These are phyloP conservation scores for Brachionus plicatilis DNA, from an alignment of 1,140 invertebrate genomes.

Conservation along the genomic window DNA sequence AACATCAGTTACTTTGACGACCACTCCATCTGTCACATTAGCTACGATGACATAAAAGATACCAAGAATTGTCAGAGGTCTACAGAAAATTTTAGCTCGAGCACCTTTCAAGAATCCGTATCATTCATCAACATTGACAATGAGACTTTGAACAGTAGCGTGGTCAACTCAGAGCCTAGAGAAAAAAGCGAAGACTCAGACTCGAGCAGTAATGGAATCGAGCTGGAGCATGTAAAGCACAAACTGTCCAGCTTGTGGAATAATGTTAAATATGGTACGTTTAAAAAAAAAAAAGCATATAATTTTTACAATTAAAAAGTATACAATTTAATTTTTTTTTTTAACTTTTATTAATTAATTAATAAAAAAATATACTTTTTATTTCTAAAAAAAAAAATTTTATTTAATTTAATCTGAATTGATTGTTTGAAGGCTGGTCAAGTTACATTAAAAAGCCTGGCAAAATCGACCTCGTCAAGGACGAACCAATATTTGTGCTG, in stretches of 20 bases:
- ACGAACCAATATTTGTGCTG: constrained; percentile 1
- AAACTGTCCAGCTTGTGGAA: constrained; percentile 21
- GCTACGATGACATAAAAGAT: background rate
- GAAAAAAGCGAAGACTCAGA: background rate
- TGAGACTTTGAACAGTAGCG: background rate
- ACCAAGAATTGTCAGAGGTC: background rate
- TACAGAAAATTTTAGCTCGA: background rate
- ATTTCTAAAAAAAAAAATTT: background rate
- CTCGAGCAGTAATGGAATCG: background rate
- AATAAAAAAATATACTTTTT: background rate
- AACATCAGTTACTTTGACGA: background rate
- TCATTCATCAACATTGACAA: background rate
- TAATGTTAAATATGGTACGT: constrained; percentile 38
- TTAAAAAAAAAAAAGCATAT: background rate
- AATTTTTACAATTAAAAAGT: background rate
- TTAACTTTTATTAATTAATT: background rate
- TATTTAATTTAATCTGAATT: background rate
- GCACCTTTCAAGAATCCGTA: background rate
- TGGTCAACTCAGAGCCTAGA: background rate
- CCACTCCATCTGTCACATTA: background rate
- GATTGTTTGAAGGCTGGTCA: background rate
- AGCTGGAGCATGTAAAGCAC: constrained; percentile 11
- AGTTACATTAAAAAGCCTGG: constrained; percentile 5
- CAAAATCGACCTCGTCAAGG: background rate
- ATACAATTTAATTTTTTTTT: background rate